Base-by-base conservation (phyloP, 1,140 invertebrate species). In the Hylaeus volcanicus region DNA sequence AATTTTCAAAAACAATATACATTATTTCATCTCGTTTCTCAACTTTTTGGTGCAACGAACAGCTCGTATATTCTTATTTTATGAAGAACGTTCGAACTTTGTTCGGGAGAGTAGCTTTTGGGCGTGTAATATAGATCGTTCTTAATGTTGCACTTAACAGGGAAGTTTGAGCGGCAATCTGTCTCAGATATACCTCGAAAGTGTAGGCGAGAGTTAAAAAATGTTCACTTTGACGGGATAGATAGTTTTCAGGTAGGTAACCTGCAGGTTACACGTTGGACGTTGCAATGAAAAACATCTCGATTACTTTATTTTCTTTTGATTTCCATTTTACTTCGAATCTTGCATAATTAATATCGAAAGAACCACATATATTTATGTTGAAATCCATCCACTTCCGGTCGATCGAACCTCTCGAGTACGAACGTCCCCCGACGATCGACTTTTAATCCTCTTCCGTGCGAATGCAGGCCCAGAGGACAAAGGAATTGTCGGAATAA, bases 401-500 rank as follows among this genome's bases (percentile, higher is more conserved):
- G 41, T 41, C 75, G 63, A 81, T 76, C 64, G 60, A 82, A 80
- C 26, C 26, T 53, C 70, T 56, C 61, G 9, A 65, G 69, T 53
- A 61, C n/a, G 45, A 53, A 37, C 64, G 48, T 69, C 15, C 64
- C 51, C 61, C 8, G 53, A 63, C 63, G 12, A 86, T 85, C 80
- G 82, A 83, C 58, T 76, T 82, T 84, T 84, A 85, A 88, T 84
- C 79, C 60, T 75, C 74, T 51, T 84, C 72, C 64, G 69, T 68
- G 73, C 58, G 79, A 63, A 61, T 48, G 58, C 73, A 69, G 78
- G 39, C 70, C 15, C 63, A n/a, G 53, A 61, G 65, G 74, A 83
- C 66, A 83, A 86, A 69, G 71, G 68, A 82, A 75, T 80, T 53
- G 78, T 81, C 53, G 79, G 71, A 88, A 86, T 82, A 83, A 87